A percentile compares a stretch with the other conserved stretches of the same genome.
Conservation (phyloP, 1,140 invertebrate genomes). For the Myzus persicae region DNA sequence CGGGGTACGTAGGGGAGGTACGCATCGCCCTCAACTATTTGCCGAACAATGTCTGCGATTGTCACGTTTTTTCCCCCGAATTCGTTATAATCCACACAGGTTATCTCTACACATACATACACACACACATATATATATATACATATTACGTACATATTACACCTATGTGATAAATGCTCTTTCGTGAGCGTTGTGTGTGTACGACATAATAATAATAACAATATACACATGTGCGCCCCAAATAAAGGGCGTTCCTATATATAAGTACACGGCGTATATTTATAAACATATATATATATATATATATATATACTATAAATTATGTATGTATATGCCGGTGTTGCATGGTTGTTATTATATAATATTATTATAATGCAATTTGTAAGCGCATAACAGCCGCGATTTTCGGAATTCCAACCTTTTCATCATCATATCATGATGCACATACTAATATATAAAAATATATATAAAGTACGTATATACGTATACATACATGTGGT, state of each 20-base stretch:
- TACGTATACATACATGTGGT: not conserved
- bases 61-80: not conserved
- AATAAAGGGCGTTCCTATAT: not conserved
- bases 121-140: no score
- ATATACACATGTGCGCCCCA: not conserved
- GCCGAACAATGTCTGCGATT: not conserved
- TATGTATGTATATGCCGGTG: no score
- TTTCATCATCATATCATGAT: not conserved
- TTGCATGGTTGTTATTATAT: not conserved
- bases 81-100: not conserved
- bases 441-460: no score
- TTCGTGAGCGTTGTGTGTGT: not conserved
- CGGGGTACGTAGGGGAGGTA: no score
- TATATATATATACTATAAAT: no score
- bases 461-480: no score
- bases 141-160: no score
- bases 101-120: not conserved
- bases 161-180: not conserved
- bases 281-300: no score
- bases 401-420: not conserved
- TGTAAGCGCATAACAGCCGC: not conserved
- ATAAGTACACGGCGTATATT: not conserved
- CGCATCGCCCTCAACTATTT: not conserved
- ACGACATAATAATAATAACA: not conserved
- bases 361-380: constrained; percentile 14